Evolutionary conservation across 2,888 invertebrate genomes (phyloP).

Genomic region (Eupithecia inturbata): DNA sequence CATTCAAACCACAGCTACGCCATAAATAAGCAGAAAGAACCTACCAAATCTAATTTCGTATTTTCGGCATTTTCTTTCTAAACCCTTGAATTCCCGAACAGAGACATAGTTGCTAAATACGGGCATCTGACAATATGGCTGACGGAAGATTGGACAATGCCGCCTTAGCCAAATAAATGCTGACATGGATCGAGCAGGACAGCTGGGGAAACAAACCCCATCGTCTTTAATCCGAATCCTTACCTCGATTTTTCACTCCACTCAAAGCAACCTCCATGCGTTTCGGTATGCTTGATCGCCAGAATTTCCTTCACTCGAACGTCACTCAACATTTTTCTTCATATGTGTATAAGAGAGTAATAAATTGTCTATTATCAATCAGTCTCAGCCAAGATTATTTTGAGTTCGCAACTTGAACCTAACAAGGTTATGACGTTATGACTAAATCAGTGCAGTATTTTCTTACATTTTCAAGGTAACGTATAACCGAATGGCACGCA

Average conservation of each 20-base stretch:
- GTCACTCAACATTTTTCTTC: neutral
- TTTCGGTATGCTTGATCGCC: no score
- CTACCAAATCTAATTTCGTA: neutral
- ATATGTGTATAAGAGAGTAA: neutral
- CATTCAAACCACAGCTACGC: no score
- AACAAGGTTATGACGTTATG: neutral
- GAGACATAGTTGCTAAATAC: neutral
- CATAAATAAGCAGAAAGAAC: neutral
- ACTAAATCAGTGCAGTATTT: neutral
- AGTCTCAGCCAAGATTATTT: neutral
- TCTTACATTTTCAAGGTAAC: neutral
- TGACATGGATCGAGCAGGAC: conserved; percentile 13
- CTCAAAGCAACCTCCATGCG: no score
- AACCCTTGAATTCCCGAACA: neutral
- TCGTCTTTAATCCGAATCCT: neutral
- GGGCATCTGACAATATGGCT: conserved; percentile 16
- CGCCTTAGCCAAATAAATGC: conserved; percentile 37
- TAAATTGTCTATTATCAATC: neutral
- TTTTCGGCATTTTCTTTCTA: neutral
- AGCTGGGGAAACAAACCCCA: neutral
- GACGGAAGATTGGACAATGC: conserved; percentile 35
- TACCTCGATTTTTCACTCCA: no score
- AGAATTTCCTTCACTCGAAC: neutral
- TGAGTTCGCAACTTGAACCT: neutral
- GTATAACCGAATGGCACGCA: neutral